A percentile compares a stretch with the other conserved stretches of the same genome.
Evolutionary conservation across 2,113 vertebrate genomes (phyloP).

Genomic region (Notechis scutatus): DNA sequence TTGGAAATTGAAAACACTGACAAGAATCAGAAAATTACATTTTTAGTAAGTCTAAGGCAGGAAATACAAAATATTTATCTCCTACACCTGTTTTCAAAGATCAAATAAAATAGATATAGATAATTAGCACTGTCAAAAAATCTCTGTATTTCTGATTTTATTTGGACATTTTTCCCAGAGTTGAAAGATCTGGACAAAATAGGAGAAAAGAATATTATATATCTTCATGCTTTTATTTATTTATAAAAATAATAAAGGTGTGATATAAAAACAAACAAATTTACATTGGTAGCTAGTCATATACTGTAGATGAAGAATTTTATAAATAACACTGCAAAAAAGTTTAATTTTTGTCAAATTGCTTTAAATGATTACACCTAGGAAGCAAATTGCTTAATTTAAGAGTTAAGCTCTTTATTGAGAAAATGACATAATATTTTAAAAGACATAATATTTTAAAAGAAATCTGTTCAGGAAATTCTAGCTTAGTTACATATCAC

Average conservation of each 20-base stretch:
- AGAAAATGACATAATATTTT: background rate
- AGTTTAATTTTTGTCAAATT: background rate
- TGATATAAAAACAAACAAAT: background rate
- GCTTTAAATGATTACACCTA: background rate
- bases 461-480: background rate
- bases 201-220: background rate
- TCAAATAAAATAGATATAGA: constrained; percentile 23
- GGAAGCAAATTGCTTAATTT: background rate
- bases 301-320: background rate
- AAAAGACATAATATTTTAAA: background rate
- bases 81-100: background rate
- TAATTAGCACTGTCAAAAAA: background rate
- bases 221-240: background rate
- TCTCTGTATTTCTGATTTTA: background rate
- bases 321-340: background rate
- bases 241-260: background rate
- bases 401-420: background rate
- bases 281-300: background rate
- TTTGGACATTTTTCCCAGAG: background rate
- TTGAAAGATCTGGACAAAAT: background rate
- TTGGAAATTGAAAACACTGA: background rate
- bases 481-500: background rate
- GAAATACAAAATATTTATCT: background rate
- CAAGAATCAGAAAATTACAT: background rate
- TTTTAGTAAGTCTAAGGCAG: background rate